Percentiles rank a stretch among this genome's conserved stretches.
These are phyloP conservation scores for Dysdera silvatica DNA, from an alignment of 1,140 invertebrate species.

Conservation along the genomic window DNA sequence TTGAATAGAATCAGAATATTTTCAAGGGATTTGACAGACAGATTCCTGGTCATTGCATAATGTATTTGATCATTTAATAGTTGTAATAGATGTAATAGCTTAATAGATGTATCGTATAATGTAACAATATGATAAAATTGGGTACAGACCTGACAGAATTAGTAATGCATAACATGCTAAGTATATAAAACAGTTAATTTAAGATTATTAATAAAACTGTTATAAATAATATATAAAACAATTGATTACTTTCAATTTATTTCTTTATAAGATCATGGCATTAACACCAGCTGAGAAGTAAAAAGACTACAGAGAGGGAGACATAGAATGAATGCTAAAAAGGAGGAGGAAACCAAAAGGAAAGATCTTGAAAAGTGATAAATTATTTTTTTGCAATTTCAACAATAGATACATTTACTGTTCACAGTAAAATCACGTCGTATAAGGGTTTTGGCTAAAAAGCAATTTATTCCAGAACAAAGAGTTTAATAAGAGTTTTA, in stretches of 20 bases:
- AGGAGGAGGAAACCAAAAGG: not conserved
- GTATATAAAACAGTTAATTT: not conserved
- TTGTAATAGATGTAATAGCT: too few relatives aligned
- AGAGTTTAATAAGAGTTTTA: too few relatives aligned
- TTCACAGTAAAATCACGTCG: too few relatives aligned
- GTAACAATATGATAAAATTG: too few relatives aligned
- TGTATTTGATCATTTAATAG: too few relatives aligned
- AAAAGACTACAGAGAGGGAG: not conserved
- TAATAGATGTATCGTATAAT: too few relatives aligned
- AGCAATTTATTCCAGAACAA: too few relatives aligned
- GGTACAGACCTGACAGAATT: not conserved
- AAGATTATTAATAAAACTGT: not conserved
- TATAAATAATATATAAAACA: not conserved
- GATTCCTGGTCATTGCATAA: too few relatives aligned
- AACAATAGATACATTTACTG: too few relatives aligned
- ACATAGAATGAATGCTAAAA: not conserved
- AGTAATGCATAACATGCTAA: not conserved
- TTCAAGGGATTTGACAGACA: too few relatives aligned
- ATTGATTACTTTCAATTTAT: not conserved
- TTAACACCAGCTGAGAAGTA: not conserved
- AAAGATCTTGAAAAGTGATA: not conserved
- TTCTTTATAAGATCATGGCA: not conserved
- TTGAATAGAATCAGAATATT: too few relatives aligned
- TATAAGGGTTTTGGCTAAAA: too few relatives aligned
- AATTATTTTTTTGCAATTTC: not conserved